Base-by-base conservation (phyloP, 2,888 invertebrate species). In the Macaria liturata region DNA sequence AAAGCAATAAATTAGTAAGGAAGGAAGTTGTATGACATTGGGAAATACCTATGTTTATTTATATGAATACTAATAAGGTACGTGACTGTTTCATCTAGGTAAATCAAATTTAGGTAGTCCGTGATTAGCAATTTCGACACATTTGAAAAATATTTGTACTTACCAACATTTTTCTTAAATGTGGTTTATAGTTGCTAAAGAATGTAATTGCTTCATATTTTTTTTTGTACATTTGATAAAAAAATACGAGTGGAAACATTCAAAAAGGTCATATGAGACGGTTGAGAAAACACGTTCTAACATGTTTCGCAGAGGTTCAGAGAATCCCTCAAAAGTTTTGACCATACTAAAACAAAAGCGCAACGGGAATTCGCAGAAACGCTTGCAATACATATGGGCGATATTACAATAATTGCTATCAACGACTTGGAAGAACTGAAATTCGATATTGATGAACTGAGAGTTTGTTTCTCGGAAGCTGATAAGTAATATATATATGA, bases 11-110 rank as follows among this genome's bases (percentile, higher is more conserved):
- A 20, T 20, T 20, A 20, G 20, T 20, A 20, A 37, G 34, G 34
- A 37, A 37, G 34, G 34, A 37, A 37, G 7, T 37, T 37, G 20
- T 20, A 34, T 30, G 20, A 20, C 7, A 40, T 51, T 51, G 34
- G 30, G 37, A 34, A 37, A 45, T 44, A n/a, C n/a, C n/a, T n/a
- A 48, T 44, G 34, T 37, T 37, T 43, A 9, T 9, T 9, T 32
- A 8, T 40, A 47, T 9, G 32, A 30, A 42, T 20, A 6, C 34
- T 37, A 37, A 37, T 6, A 37, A 37, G 7, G 40, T 46, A 46
- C 53, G 53, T 54, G 54, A 42, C 53, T 32, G 20, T 39, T 34
- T n/a, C 37, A 52, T 46, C 3, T 30, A n/a, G n/a, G n/a, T n/a
- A 47, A 20, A 8, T 1, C 42, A 42, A 46, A 53, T 46, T 32